phyloP scores from a whole-genome alignment of 2,113 vertebrate species.

The Prietella phreatophila region DNA sequence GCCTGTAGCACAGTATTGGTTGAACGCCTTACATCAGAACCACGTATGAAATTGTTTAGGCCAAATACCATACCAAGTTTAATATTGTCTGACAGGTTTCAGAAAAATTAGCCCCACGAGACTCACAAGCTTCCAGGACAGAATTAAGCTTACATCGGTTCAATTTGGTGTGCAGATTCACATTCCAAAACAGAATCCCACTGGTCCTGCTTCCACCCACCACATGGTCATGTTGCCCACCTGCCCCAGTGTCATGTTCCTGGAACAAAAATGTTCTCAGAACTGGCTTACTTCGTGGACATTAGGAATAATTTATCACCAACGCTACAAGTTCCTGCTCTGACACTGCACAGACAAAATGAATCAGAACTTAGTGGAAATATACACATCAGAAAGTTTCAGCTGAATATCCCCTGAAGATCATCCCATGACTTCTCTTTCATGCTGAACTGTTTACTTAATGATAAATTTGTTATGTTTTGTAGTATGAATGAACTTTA shows the following conservation, averaged over 20 bases:
- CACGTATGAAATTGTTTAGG: slow-evolving; percentile 34
- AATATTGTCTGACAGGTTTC: slow-evolving; percentile 43
- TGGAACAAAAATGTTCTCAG: neutral
- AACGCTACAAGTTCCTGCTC: neutral
- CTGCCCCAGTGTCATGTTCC: neutral
- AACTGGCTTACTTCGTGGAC: neutral
- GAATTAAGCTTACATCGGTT: slow-evolving; percentile 31
- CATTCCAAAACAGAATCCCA: slow-evolving; percentile 34
- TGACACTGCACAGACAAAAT: neutral
- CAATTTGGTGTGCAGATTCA: slow-evolving; percentile 23
- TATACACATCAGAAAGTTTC: neutral
- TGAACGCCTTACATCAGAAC: slow-evolving; percentile 36
- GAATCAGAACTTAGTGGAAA: neutral
- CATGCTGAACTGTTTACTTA: neutral
- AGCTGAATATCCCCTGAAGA: neutral
- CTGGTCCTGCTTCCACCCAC: slow-evolving; percentile 24
- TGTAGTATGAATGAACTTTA: neutral
- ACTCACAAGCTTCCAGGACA: slow-evolving; percentile 36
- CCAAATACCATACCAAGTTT: slow-evolving; percentile 24
- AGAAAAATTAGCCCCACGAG: slow-evolving; percentile 40
- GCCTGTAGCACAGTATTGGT: slow-evolving; percentile 1
- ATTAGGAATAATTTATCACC: neutral
- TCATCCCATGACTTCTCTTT: neutral
- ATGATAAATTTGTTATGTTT: neutral
- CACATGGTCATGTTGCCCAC: slow-evolving; percentile 9